phyloP scores from a whole-genome alignment of 64 coral and sea anemone species.

The Montipora foliosa region DNA sequence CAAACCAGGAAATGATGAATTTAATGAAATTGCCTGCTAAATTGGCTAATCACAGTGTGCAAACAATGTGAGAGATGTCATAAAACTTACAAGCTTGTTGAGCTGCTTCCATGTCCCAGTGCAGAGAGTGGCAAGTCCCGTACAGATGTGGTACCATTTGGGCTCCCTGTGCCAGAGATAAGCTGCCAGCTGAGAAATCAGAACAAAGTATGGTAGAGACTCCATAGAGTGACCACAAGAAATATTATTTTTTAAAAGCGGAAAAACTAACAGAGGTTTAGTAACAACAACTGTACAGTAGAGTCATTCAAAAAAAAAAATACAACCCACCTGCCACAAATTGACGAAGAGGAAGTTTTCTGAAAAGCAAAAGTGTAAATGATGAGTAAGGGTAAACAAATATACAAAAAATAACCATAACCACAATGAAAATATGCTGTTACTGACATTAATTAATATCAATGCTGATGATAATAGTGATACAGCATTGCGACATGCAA shows the following conservation, averaged over 20 bases:
- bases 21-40: no score
- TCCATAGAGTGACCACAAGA: no score
- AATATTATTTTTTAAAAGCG: no score
- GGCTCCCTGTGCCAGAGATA: constrained; percentile 89
- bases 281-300: no score
- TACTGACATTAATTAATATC: no score
- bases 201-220: no score
- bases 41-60: no score
- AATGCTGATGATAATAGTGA: no score
- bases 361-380: constrained; percentile 38
- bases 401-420: neutral
- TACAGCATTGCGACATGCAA: neutral
- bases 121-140: constrained; percentile 60
- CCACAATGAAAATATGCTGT: no score
- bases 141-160: constrained; percentile 83
- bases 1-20: neutral
- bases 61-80: no score
- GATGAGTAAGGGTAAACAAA: neutral
- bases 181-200: constrained; percentile 78
- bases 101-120: constrained; percentile 67
- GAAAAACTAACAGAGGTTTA: no score
- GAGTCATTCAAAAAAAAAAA: no score
- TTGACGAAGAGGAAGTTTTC: constrained; percentile 79
- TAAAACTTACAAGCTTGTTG: constrained; percentile 84
- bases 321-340: constrained; percentile 85